Conservation (phyloP, 2,797 vertebrate genomes). For the Sebastes cheni region DNA sequence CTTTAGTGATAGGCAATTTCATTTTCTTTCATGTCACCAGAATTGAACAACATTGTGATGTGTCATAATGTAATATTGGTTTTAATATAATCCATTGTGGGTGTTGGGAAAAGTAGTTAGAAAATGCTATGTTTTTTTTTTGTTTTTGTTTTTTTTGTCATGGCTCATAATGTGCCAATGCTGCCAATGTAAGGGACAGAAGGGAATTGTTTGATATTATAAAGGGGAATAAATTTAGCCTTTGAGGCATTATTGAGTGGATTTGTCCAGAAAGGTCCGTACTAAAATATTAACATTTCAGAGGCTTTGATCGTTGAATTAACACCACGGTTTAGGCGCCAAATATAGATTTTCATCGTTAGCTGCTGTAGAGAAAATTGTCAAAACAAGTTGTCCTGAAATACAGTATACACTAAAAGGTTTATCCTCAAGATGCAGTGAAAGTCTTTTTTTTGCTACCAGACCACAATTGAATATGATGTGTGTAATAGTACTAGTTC, state of each 20-base stretch:
- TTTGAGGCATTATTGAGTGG: constrained; percentile 46
- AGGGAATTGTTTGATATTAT: constrained; percentile 67
- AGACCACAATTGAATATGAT: constrained; percentile 36
- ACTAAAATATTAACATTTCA: constrained; percentile 61
- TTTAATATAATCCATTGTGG: constrained; percentile 67
- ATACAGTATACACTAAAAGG: constrained; percentile 45
- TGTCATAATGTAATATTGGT: constrained; percentile 69
- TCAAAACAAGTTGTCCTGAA: constrained; percentile 41
- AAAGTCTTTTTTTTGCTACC: constrained; percentile 32
- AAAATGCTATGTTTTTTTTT: constrained; percentile 28
- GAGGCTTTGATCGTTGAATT: constrained; percentile 66
- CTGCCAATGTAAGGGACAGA: constrained; percentile 66
- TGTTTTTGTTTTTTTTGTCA: constrained; percentile 13
- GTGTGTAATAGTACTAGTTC: constrained; percentile 43
- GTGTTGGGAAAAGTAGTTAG: constrained; percentile 65
- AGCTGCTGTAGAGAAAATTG: constrained; percentile 54
- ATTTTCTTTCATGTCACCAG: constrained; percentile 55
- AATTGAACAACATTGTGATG: constrained; percentile 69
- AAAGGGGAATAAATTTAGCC: constrained; percentile 29
- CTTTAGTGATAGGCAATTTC: constrained; percentile 55
- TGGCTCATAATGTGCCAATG: constrained; percentile 64
- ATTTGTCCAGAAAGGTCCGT: constrained; percentile 33
- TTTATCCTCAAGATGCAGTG: constrained; percentile 60
- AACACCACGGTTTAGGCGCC: constrained; percentile 64
- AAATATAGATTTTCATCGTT: constrained; percentile 54